Evolutionary conservation across 2,888 invertebrate species (phyloP), one percentile per base, ranked within the genome.

Genomic region (Anaspis maculata): DNA sequence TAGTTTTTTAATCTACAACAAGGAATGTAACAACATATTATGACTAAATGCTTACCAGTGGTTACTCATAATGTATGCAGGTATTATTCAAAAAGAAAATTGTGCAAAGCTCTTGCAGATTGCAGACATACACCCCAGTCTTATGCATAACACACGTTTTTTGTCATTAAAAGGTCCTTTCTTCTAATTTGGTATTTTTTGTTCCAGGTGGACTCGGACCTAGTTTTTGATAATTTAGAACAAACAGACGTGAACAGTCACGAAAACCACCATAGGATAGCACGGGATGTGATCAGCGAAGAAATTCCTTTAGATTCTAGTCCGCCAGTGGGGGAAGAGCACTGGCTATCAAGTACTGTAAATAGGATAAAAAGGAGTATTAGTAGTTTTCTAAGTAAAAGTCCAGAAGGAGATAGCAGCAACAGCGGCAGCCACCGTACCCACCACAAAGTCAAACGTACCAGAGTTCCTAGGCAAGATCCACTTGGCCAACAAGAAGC

Each of bases 341-440:
- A 60, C 41, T 66, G 64, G 64, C 37, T 63, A 6, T 48, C 54
- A n/a, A 51, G 44, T 30, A 54, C 59, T 38, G 51, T 70, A 24
- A 63, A 64, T 33, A 64, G 69, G 43, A 55, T 69, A 49, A 69
- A 64, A 47, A 51, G 67, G 34, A 50, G 52, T 37, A 50, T 59
- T 30, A 38, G 47, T 36, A 44, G 32, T 32, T 46, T 56, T 24
- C 49, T 57, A 38, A 44, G 46, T 25, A 49, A 32, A 38, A 25
- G 34, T 30, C 25, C 26, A 39, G 9, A 32, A 33, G 19, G 19
- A 9, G 19, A 10, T 14, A 26, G 23, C 26, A 35, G 14, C 12
- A 36, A 36, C 27, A 27, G 28, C 30, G n/a, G n/a, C n/a, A n/a
- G n/a, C n/a, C n/a, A n/a, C n/a, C n/a, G n/a, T n/a, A n/a, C n/a